Base-by-base conservation (phyloP, 2,888 invertebrate genomes). In the Mythimna impura region DNA sequence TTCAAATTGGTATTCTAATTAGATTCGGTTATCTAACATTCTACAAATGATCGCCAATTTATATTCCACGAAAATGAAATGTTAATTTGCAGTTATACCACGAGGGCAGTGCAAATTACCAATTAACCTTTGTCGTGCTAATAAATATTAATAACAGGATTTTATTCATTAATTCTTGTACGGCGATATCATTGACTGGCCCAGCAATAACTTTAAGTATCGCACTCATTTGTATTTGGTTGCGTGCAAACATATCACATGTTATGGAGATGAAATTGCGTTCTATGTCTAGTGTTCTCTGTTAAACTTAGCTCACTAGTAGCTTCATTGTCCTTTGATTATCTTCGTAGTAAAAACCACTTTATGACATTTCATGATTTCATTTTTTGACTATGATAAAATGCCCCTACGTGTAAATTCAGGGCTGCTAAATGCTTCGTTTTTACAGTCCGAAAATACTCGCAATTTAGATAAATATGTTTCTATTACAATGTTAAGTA, bases 91-190 rank as follows among this genome's bases (percentile, higher is more conserved):
- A 71, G 67, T 70, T 75, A 70, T 63, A 71, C 72, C 65, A 66
- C 64, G 63, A 79, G 67, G 70, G 73, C 69, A 66, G 82, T 86
- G 84, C 79, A 80, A 83, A 85, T 85, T 81, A 85, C 77, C 85
- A 84, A 84, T 83, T 85, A 86, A 85, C 85, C 85, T 85, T 86
- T 85, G 84, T 85, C 78, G 78, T 77, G 74, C 73, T 82, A 80
- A 84, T 84, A 83, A 84, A 84, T 86, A 82, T 83, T 82, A 83
- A 82, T 85, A 73, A 66, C 78, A 78, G 84, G 80, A 76, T 78
- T 84, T 80, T 81, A 81, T 80, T 78, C 80, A 82, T 82, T 82
- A 83, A 80, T 85, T 80, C 71, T 50, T 80, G 76, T 72, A 68
- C 65, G 47, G 55, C 68, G 76, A 72, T 83, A 81, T 80, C 79